Percentiles rank a stretch among this genome's conserved stretches.
phyloP scores from a whole-genome alignment of 2,113 vertebrate genomes.

The Melanocharis versteri region DNA sequence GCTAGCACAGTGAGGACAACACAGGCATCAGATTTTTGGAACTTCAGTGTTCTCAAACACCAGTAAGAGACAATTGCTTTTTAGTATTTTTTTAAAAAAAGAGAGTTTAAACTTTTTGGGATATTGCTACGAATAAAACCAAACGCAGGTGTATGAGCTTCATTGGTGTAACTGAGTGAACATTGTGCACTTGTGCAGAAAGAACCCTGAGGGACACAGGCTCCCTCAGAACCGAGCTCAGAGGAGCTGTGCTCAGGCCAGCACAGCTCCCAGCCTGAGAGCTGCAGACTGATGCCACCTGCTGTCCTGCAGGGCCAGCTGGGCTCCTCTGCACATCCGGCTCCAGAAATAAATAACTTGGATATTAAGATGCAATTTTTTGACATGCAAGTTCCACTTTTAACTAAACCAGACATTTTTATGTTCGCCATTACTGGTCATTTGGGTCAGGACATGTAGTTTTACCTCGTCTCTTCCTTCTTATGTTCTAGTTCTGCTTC shows the following conservation, averaged over 20 bases:
- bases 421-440: not conserved
- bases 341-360: not conserved
- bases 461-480: conserved; percentile 93
- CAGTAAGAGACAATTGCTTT: not conserved
- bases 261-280: not conserved
- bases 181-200: not conserved
- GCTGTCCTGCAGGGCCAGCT: not conserved
- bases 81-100: not conserved
- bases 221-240: not conserved
- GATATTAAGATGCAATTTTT: not conserved
- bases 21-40: not conserved
- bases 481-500: conserved; percentile 91
- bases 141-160: not conserved
- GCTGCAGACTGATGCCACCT: not conserved
- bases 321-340: not conserved
- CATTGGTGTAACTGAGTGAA: not conserved
- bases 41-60: not conserved
- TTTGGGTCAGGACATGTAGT: not conserved
- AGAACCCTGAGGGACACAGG: not conserved
- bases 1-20: not conserved
- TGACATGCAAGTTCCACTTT: not conserved
- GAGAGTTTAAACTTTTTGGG: not conserved
- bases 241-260: not conserved
- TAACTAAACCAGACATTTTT: not conserved
- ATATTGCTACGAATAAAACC: not conserved